Conservation (phyloP, 1,140 invertebrate genomes). For the Aphaenogaster floridana region DNA sequence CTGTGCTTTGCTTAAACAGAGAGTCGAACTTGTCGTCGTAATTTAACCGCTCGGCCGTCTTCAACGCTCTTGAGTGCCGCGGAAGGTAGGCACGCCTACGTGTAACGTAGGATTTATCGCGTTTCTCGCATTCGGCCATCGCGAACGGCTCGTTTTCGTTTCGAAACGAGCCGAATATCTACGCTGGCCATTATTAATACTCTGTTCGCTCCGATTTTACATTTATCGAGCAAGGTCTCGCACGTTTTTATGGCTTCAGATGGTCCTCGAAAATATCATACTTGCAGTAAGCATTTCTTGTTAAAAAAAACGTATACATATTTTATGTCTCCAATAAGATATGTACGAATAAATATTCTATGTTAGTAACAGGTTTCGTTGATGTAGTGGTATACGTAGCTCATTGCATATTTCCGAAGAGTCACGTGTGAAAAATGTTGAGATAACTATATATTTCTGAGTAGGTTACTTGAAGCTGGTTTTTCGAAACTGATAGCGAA, state of each 20-base stretch:
- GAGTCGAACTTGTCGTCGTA: slow-evolving; percentile 76
- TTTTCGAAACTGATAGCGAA: neutral
- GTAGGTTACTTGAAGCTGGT: neutral
- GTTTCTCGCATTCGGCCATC: slow-evolving; percentile 67
- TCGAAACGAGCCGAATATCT: slow-evolving; percentile 5
- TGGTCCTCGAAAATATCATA: neutral
- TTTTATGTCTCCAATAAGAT: neutral
- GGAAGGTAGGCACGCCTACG: slow-evolving; percentile 75
- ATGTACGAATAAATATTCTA: neutral
- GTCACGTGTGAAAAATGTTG: neutral
- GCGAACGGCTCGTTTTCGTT: neutral
- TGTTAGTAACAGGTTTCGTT: neutral
- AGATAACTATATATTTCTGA: neutral
- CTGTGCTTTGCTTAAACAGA: slow-evolving; percentile 72
- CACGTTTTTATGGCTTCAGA: slow-evolving; percentile 8
- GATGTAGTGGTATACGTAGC: neutral
- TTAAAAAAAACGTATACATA: slow-evolving; percentile 15
- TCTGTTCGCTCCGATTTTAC: neutral
- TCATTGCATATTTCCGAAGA: neutral
- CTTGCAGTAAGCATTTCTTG: neutral
- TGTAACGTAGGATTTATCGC: slow-evolving; percentile 77
- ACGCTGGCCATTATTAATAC: neutral
- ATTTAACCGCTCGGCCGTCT: slow-evolving; percentile 69
- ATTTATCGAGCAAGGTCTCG: neutral
- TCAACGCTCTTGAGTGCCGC: slow-evolving; percentile 62